phyloP scores from a whole-genome alignment of 2,797 vertebrate species.

The Neosalanx taihuensis region DNA sequence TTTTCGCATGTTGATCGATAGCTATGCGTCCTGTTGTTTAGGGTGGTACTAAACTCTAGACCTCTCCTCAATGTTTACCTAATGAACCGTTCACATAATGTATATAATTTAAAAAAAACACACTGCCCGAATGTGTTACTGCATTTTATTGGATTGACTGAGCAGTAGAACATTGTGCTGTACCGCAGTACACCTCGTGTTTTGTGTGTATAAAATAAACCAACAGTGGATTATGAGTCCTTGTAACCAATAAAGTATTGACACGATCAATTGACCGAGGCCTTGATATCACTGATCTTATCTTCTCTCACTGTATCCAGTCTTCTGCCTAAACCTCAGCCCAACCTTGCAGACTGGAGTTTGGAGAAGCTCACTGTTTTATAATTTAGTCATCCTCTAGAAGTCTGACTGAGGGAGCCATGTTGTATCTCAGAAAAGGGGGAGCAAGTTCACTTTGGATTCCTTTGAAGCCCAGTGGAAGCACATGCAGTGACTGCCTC shows the following conservation, averaged over 20 bases:
- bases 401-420: conserved; percentile 10
- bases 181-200: no score
- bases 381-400: conserved; percentile 28
- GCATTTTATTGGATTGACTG: no score
- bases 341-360: conserved; percentile 31
- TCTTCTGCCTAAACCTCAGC: conserved; percentile 13
- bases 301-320: background rate
- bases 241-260: background rate
- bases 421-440: background rate
- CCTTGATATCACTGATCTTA: background rate
- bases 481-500: conserved; percentile 12
- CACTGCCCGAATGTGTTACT: no score
- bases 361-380: conserved; percentile 24
- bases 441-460: conserved; percentile 19
- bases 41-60: background rate
- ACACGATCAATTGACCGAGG: background rate
- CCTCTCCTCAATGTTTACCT: background rate
- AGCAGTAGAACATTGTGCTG: no score
- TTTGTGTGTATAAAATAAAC: background rate
- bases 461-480: conserved; percentile 22
- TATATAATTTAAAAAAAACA: no score
- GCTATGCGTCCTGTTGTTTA: background rate
- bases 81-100: background rate
- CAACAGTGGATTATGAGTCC: background rate
- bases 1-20: background rate